These are phyloP conservation scores for Acipenser transmontanus DNA, from an alignment of 2,797 vertebrate genomes.

Conservation along the genomic window DNA sequence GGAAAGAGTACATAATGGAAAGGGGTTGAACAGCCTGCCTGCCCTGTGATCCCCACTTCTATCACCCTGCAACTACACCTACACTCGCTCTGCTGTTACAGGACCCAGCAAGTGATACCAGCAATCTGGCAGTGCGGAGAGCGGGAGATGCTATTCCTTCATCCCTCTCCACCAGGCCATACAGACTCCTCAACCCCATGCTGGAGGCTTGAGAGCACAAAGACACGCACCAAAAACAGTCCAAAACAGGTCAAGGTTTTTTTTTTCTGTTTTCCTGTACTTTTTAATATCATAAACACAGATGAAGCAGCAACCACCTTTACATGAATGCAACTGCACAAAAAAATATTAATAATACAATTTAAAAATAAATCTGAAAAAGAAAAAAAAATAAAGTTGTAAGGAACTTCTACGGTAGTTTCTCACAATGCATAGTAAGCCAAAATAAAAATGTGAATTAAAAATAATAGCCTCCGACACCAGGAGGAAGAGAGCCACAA, in stretches of 20 bases:
- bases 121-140: no score
- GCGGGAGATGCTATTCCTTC: not conserved
- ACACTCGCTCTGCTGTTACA: not conserved
- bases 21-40: not conserved
- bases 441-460: constrained; percentile 64
- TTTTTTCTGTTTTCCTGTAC: not conserved
- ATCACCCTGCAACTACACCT: not conserved
- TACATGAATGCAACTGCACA: constrained; percentile 60
- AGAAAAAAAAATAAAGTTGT: constrained; percentile 35
- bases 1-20: not conserved
- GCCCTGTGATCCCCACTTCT: not conserved
- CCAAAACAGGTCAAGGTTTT: not conserved
- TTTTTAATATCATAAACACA: constrained; percentile 47
- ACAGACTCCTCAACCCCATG: no score
- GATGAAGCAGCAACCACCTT: constrained; percentile 62
- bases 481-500: constrained; percentile 34
- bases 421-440: constrained; percentile 80
- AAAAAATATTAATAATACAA: constrained; percentile 15
- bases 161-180: not conserved
- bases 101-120: not conserved
- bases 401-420: constrained; percentile 35
- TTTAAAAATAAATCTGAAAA: constrained; percentile 27
- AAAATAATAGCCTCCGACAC: constrained; percentile 47
- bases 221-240: no score
- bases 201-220: no score